Base-by-base conservation (phyloP, 37 sponge, comb jelly and placozoan species). In the Aplysina aerophoba region DNA sequence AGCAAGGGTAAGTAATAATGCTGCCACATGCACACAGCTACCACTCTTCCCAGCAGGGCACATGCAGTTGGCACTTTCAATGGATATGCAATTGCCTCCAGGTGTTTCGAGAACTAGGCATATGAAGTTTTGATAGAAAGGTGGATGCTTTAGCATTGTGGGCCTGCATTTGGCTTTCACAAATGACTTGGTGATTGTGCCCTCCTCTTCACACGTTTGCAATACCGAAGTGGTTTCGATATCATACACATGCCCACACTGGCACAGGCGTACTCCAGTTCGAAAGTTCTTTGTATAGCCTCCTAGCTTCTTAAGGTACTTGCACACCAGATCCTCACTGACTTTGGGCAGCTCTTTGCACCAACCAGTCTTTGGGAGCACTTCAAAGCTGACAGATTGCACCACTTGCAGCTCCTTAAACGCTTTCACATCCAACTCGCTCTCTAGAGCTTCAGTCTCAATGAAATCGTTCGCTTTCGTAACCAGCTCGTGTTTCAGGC, bases 21-120 rank as follows among this genome's bases (percentile, higher is more conserved):
- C 84, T 38, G 84, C 66, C 27, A 83, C 40, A 54, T 83, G 84
- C 14, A 83, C 84, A 83, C 84, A 83, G 40, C 69, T 83, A 37
- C 66, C 69, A 13, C 40, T 38, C 14, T 73, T 19, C 11, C 74
- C 74, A 20, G 74, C 74, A 12, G 74, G 74, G 37, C 41, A 73
- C 41, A 37, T 38, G 20, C 35, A 73, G 14, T 38, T 73, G 6
- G 31, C 74, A 8, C 74, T 19, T n/a, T n/a, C n/a, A n/a, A n/a
- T n/a, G n/a, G n/a, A n/a, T n/a, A n/a, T n/a, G n/a, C n/a, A n/a
- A n/a, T n/a, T n/a, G n/a, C n/a, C n/a, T n/a, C n/a, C n/a, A n/a
- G n/a, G n/a, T n/a, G n/a, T n/a, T n/a, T n/a, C n/a, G n/a, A n/a
- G n/a, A n/a, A n/a, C n/a, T n/a, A n/a, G n/a, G n/a, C n/a, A n/a